Percentiles rank a stretch among this genome's conserved stretches.
phyloP scores from a whole-genome alignment of 2,888 invertebrate species.

The Drosophila barbarae region DNA sequence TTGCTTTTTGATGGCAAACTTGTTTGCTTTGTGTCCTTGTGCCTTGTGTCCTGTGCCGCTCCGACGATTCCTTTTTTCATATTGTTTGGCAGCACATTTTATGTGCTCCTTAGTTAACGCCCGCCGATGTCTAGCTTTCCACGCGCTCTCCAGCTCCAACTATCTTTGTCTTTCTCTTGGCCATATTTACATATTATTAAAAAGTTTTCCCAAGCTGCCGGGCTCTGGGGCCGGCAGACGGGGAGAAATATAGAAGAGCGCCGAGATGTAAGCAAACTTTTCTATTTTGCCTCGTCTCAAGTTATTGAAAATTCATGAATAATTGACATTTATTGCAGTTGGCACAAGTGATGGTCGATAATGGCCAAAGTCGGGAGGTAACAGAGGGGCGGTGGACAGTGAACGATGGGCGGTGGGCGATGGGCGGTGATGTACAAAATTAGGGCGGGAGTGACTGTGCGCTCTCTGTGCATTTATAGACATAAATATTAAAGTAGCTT shows the following conservation, averaged over 20 bases:
- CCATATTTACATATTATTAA: conserved; percentile 72
- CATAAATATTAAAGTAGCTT: conserved; percentile 73
- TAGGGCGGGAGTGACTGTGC: conserved; percentile 3
- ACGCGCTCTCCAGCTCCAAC: conserved; percentile 6
- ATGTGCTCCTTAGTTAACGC: conserved; percentile 68
- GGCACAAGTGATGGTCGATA: conserved; percentile 70
- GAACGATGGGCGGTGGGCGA: background rate
- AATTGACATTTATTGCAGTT: conserved; percentile 74
- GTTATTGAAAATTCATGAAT: conserved; percentile 73
- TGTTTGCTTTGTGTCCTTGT: conserved; percentile 44
- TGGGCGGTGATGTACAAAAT: background rate
- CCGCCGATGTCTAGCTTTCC: conserved; percentile 30
- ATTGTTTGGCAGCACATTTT: conserved; percentile 67
- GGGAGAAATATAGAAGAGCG: conserved; percentile 4
- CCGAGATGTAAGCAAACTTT: conserved; percentile 51
- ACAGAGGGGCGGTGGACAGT: background rate
- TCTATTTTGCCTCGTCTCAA: conserved; percentile 61
- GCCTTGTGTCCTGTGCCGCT: conserved; percentile 34
- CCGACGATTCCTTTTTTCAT: conserved; percentile 63
- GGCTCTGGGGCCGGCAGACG: conserved; percentile 29
- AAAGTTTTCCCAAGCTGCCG: conserved; percentile 63
- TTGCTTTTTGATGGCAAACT: conserved; percentile 22
- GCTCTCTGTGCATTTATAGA: conserved; percentile 43
- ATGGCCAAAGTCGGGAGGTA: conserved; percentile 45
- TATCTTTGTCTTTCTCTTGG: conserved; percentile 40